A percentile compares a stretch with the other conserved stretches of the same genome.
Evolutionary conservation across 2,797 vertebrate species (phyloP).

Genomic region (Amphiprion clarkii): DNA sequence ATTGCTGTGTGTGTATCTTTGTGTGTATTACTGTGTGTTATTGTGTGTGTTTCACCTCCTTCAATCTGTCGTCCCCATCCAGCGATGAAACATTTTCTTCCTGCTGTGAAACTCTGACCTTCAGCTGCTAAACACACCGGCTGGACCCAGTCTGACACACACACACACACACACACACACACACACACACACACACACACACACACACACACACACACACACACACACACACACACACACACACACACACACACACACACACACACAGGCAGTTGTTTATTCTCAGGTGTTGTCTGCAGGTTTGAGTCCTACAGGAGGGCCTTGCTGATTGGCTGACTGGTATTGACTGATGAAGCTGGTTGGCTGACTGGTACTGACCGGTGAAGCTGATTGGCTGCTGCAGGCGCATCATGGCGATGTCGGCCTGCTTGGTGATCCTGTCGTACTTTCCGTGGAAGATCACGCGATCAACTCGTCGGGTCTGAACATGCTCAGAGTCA

Average conservation of each 20-base stretch:
- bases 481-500: conserved; percentile 72
- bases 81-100: conserved; percentile 88
- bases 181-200: conserved; percentile 32
- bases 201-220: conserved; percentile 28
- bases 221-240: not conserved
- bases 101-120: conserved; percentile 80
- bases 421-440: conserved; percentile 87
- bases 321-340: too few species aligned
- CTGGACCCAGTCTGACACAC: conserved; percentile 82
- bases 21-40: not conserved
- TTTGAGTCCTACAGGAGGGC: too few species aligned
- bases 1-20: too few species aligned
- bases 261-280: not conserved
- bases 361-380: conserved; percentile 74
- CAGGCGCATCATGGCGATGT: conserved; percentile 93
- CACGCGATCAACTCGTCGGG: conserved; percentile 83
- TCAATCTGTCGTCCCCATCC: conserved; percentile 88
- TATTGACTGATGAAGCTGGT: too few species aligned
- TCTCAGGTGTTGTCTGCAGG: not conserved
- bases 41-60: conserved; percentile 75
- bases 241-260: too few species aligned
- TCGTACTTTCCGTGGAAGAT: conserved; percentile 89
- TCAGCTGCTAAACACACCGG: conserved; percentile 90
- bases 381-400: conserved; percentile 86
- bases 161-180: conserved; percentile 5